Base-by-base conservation (phyloP, 1,140 invertebrate genomes). In the Centruroides vittatus region DNA sequence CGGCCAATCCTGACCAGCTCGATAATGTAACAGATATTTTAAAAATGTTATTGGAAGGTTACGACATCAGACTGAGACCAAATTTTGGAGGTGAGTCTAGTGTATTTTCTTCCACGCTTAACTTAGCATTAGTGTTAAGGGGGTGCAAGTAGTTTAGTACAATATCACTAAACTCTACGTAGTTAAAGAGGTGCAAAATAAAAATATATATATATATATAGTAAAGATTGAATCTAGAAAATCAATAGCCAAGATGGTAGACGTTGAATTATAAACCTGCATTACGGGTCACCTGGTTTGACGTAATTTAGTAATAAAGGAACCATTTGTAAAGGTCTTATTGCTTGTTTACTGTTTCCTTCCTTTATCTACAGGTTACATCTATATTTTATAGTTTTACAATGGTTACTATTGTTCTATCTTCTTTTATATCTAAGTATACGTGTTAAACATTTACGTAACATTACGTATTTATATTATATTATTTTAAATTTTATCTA, bases 11-110 rank as follows among this genome's bases (percentile, higher is more conserved):
- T 12, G 64, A 56, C 8, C 71, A 64, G 53, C 54, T 66, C 51
- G 68, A 66, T 52, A 73, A 64, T 62, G 67, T 70, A 10, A 70
- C 69, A 9, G 62, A 70, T 35, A 70, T 70, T 55, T 49, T 70
- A n/a, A 68, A 91, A 72, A 93, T 87, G 53, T 89, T 98, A 58
- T 79, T 96, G 47, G 83, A 92, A 69, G 89, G 88, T 53, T 98
- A 98, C 75, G 93, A 98, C 72, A 95, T 96, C 68, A 79, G 93
- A 67, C 78, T 98, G 47, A 79, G 93, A 66, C 93, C 93, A 13
- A 93, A 94, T 78, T 98, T 98, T 71, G 93, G 93, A 68, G 92
- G 93, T 94, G 79, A 83, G 78, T 75, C 10, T 6, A 6, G 41
- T 6, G 5, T 6, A 5, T 12, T 54, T 59, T 11, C 23, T 12